Conservation (phyloP, 2,797 vertebrate genomes). For the Microhierax caerulescens region DNA sequence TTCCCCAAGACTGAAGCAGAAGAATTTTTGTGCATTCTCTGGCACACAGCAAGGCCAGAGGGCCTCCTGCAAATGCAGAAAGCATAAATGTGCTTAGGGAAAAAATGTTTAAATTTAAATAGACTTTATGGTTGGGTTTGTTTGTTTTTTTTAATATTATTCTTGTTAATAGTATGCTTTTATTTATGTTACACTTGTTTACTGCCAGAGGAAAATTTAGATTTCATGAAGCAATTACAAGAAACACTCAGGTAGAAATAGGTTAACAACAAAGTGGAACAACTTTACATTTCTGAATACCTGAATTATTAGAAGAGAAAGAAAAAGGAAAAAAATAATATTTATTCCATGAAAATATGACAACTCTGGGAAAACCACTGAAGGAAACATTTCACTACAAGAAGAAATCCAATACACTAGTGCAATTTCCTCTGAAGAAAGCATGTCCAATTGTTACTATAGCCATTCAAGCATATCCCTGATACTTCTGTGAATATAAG, state of each 20-base stretch:
- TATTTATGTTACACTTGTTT: slow-evolving; percentile 2
- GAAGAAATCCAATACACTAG: neutral
- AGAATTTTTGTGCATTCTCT: neutral
- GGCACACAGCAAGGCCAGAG: neutral
- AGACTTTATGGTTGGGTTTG: neutral
- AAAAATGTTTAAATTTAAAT: neutral
- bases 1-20: neutral
- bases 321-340: neutral
- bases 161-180: neutral
- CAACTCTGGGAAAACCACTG: neutral
- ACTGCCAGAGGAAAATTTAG: neutral
- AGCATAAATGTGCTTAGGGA: neutral
- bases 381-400: neutral
- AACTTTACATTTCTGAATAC: neutral
- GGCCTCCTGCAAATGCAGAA: neutral
- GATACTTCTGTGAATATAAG: neutral
- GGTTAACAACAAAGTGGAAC: neutral
- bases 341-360: neutral
- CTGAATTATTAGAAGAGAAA: neutral
- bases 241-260: neutral
- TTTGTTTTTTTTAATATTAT: neutral
- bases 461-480: neutral
- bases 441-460: neutral
- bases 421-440: neutral
- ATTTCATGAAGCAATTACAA: slow-evolving; percentile 15